phyloP scores from a whole-genome alignment of 1,140 invertebrate species.

The Drosophila sp. region DNA sequence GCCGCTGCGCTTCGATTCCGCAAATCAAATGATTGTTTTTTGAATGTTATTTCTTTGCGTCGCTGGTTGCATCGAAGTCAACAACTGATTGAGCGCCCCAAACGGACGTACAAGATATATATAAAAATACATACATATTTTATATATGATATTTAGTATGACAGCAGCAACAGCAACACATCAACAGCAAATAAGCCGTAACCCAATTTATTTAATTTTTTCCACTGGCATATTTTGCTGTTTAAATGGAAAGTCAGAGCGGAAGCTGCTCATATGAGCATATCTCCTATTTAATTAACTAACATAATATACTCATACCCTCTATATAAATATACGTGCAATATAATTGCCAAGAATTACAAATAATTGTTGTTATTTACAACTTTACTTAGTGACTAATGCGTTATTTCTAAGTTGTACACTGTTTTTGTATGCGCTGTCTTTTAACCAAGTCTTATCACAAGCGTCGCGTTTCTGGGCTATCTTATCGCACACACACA shows the following conservation, averaged over 20 bases:
- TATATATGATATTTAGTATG: conserved; percentile 13
- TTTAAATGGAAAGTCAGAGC: conserved; percentile 44
- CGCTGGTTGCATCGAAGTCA: conserved; percentile 15
- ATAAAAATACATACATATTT: conserved; percentile 6
- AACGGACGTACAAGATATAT: conserved; percentile 8
- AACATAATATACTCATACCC: background rate
- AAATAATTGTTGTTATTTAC: conserved; percentile 6
- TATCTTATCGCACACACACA: conserved; percentile 43
- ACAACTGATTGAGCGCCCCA: conserved; percentile 25
- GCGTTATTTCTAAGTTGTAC: conserved; percentile 1
- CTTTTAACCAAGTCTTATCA: conserved; percentile 37
- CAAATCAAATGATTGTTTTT: conserved; percentile 39
- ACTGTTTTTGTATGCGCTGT: conserved; percentile 5
- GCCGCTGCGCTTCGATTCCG: conserved; percentile 44
- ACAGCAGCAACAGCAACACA: conserved; percentile 9
- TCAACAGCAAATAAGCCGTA: conserved; percentile 24
- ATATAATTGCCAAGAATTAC: conserved; percentile 7
- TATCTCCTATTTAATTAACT: conserved; percentile 58
- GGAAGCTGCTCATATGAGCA: conserved; percentile 79
- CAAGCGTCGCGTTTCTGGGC: conserved; percentile 30
- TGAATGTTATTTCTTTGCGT: conserved; percentile 25
- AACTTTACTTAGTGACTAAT: conserved; percentile 22
- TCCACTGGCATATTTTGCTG: conserved; percentile 49
- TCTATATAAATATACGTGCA: background rate
- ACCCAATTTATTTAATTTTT: conserved; percentile 70